phyloP scores from a whole-genome alignment of 2,113 vertebrate species.

The Cercocebus atys region DNA sequence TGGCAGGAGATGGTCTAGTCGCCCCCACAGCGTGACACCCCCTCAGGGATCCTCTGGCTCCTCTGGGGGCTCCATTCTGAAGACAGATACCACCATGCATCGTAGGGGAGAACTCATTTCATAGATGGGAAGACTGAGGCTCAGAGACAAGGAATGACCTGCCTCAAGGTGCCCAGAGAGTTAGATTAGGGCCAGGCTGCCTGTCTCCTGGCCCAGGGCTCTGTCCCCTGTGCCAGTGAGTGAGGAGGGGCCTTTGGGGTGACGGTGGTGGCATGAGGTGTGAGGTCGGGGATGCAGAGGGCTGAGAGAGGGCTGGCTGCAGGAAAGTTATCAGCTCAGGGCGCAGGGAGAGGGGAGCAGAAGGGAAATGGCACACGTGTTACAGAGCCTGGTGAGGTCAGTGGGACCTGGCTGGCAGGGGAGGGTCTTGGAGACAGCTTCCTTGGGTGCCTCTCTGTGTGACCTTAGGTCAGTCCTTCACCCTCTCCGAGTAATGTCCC shows the following conservation, averaged over 20 bases:
- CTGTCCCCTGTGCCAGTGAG: not conserved
- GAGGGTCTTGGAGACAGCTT: not conserved
- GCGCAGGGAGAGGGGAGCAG: not conserved
- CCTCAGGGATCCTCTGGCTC: conserved; percentile 22
- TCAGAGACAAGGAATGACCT: not conserved
- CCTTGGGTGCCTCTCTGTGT: not conserved
- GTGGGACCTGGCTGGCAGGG: not conserved
- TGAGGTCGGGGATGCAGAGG: not conserved
- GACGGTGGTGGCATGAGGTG: no score
- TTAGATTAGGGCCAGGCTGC: not conserved
- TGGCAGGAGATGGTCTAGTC: conserved; percentile 45
- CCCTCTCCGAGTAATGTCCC: not conserved
- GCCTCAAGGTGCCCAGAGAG: not conserved
- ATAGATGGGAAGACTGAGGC: not conserved
- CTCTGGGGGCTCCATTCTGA: conserved; percentile 35
- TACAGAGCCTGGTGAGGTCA: not conserved
- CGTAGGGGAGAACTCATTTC: not conserved
- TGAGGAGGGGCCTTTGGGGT: not conserved
- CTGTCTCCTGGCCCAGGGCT: not conserved
- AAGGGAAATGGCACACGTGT: not conserved
- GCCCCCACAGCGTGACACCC: conserved; percentile 27
- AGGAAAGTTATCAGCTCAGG: not conserved
- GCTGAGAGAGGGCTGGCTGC: not conserved
- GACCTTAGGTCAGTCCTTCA: not conserved
- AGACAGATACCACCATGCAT: not conserved